Percentiles rank a stretch among this genome's conserved stretches.
Evolutionary conservation across 2,888 invertebrate genomes (phyloP).

Genomic region (Drosophila gaucha): DNA sequence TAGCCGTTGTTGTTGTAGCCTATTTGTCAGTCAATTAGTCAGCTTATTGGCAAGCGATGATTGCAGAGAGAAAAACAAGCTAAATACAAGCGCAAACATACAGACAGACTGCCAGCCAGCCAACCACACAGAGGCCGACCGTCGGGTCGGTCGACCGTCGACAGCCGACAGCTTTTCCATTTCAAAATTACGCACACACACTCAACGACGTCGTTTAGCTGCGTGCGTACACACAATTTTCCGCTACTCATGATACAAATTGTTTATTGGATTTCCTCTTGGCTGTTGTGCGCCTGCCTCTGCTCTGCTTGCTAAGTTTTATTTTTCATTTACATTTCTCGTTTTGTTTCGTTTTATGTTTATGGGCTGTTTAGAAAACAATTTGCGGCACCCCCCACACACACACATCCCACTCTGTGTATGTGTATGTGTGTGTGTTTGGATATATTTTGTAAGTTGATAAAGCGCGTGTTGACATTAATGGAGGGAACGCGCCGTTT

Average conservation of each 20-base stretch:
- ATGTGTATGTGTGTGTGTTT: constrained; percentile 16
- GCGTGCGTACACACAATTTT: constrained; percentile 78
- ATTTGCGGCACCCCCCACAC: constrained; percentile 57
- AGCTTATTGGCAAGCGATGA: constrained; percentile 80
- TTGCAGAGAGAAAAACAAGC: constrained; percentile 76
- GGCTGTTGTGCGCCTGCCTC: constrained; percentile 27
- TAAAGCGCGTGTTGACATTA: constrained; percentile 76
- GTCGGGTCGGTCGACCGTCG: constrained; percentile 21
- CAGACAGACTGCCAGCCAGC: constrained; percentile 5
- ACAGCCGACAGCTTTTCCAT: constrained; percentile 76
- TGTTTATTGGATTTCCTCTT: constrained; percentile 78
- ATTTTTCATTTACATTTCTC: constrained; percentile 77
- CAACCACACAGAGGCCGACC: constrained; percentile 17
- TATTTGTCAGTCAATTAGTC: constrained; percentile 79
- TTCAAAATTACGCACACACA: constrained; percentile 63
- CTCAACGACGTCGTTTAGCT: constrained; percentile 63
- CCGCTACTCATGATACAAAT: constrained; percentile 78
- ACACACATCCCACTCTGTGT: neutral
- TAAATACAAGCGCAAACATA: constrained; percentile 62
- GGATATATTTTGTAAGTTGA: constrained; percentile 60
- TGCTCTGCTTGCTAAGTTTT: constrained; percentile 60
- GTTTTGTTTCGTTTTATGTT: constrained; percentile 77
- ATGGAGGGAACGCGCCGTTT: constrained; percentile 74
- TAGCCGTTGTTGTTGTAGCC: constrained; percentile 55
- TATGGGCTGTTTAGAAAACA: constrained; percentile 77